Percentiles rank a stretch among this genome's conserved stretches.
Evolutionary conservation across 2,888 invertebrate species (phyloP).

Genomic region (Ferrisia virgata): DNA sequence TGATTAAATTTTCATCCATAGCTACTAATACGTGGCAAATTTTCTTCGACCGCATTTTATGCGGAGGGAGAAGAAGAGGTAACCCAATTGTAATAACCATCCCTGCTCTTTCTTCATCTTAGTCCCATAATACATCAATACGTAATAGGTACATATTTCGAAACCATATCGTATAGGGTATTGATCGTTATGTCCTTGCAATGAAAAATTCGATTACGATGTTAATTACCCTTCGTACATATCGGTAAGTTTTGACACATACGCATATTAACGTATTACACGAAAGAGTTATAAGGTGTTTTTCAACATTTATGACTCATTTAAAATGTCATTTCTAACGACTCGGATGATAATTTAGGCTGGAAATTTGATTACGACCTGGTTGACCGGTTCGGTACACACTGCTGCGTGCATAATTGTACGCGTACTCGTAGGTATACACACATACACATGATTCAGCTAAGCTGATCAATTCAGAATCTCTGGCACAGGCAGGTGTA

Average conservation of each 20-base stretch:
- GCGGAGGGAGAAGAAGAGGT: too few species aligned
- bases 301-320: not conserved
- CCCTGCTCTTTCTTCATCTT: too few species aligned
- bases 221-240: too few species aligned
- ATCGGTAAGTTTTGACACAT: too few species aligned
- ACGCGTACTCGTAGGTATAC: too few species aligned
- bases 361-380: not conserved
- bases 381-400: not conserved
- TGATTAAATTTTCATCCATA: too few species aligned
- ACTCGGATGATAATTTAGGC: not conserved
- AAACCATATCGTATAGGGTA: too few species aligned
- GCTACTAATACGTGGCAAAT: too few species aligned
- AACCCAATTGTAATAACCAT: too few species aligned
- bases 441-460: not conserved
- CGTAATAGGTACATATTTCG: not conserved
- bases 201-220: not conserved
- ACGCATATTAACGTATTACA: not conserved
- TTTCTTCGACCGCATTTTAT: too few species aligned
- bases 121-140: not conserved
- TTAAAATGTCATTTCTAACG: not conserved
- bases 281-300: not conserved
- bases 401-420: too few species aligned
- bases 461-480: not conserved
- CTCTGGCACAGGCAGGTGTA: not conserved
- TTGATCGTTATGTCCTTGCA: too few species aligned